Evolutionary conservation across 2,888 invertebrate genomes (phyloP), one percentile per base, ranked within the genome.

Genomic region (Elegia similella): DNA sequence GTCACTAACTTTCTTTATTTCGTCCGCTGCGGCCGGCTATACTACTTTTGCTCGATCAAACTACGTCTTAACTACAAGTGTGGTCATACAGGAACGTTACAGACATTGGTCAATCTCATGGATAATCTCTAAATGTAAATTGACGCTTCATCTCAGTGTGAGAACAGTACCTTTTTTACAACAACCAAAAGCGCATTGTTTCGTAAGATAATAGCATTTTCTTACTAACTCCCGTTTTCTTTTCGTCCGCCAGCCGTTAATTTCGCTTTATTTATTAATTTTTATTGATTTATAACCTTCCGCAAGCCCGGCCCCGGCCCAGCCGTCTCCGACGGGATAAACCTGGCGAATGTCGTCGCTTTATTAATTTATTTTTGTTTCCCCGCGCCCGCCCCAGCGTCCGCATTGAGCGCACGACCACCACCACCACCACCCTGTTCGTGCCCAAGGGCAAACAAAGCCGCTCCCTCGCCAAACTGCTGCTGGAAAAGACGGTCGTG

Each of bases 361-460:
- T 76, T 30, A 55, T 46, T 55, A 55, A 55, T 55, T 44, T 46
- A 47, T 47, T 54, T 54, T 32, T 55, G 43, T 55, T 44, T 44
- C 62, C 66, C 64, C 69, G 62, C 68, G 62, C 63, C 60, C 53
- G 58, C 69, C 73, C 59, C 72, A 84, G 84, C 69, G 76, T 74
- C 56, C 85, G 84, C 69, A 55, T 77, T 60, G 83, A 82, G 78
- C 80, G 83, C 57, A 70, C 72, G 62, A 65, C 70, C 57, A 75
- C 75, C 62, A 72, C 74, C 64, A 73, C 76, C 63, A 66, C 73
- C 68, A 64, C 78, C 52, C 73, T 80, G 64, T 74, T 67, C 75
- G 75, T 72, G 62, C 76, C 78, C 66, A 58, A 74, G 43, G 52
- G 78, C 75, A 76, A 70, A 73, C 78, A 73, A 69, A 66, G 76